A percentile compares a stretch with the other conserved stretches of the same genome.
phyloP scores from a whole-genome alignment of 92 coral and sea anemone genomes.

The Phenganax subtilis region DNA sequence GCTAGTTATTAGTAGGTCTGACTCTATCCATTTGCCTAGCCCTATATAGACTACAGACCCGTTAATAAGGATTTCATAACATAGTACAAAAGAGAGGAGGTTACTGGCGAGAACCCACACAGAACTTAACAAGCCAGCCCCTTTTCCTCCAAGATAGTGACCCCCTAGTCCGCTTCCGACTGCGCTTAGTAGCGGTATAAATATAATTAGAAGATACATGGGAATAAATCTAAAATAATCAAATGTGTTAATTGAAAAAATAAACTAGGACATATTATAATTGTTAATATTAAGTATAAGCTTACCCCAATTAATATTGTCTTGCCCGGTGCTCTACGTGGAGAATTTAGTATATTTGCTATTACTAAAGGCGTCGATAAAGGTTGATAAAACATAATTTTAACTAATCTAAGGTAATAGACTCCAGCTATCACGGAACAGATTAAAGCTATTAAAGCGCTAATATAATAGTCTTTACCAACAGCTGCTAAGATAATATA shows the following conservation, averaged over 20 bases:
- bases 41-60: slow-evolving; percentile 65
- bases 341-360: slow-evolving; percentile 5
- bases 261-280: slow-evolving; percentile 23
- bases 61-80: slow-evolving; percentile 68
- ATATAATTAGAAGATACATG: slow-evolving; percentile 56
- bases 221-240: slow-evolving; percentile 35
- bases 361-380: not conserved
- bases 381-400: slow-evolving; percentile 65
- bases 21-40: slow-evolving; percentile 72
- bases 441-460: slow-evolving; percentile 65
- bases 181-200: slow-evolving; percentile 75
- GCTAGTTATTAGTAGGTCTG: slow-evolving; percentile 63
- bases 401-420: slow-evolving; percentile 76
- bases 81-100: slow-evolving; percentile 56
- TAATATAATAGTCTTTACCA: slow-evolving; percentile 55
- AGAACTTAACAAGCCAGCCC: slow-evolving; percentile 27
- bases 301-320: slow-evolving; percentile 16
- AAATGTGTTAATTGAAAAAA: slow-evolving; percentile 29
- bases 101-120: slow-evolving; percentile 11
- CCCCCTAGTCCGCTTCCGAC: slow-evolving; percentile 69
- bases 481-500: slow-evolving; percentile 64
- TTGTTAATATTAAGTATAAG: slow-evolving; percentile 18
- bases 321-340: not conserved
- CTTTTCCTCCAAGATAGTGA: slow-evolving; percentile 45
- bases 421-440: slow-evolving; percentile 78